Conservation (phyloP, 2,113 vertebrate genomes). For the Takifugu bimaculatus region DNA sequence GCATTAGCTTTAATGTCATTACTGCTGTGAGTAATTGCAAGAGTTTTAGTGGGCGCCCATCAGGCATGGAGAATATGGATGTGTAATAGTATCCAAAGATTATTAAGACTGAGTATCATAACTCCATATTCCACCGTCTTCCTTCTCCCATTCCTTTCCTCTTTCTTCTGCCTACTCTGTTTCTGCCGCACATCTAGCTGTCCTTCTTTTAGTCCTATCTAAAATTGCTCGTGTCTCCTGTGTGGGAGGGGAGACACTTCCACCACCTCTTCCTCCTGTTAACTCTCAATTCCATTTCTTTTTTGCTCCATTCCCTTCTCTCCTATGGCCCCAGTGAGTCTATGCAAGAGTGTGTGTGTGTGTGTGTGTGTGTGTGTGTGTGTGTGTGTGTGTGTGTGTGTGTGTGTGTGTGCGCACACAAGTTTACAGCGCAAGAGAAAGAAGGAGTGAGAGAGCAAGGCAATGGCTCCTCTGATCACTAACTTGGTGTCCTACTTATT, state of each 20-base stretch:
- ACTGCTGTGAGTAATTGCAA: conserved; percentile 35
- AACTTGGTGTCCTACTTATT: conserved; percentile 63
- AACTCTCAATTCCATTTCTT: conserved; percentile 25
- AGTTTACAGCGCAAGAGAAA: not conserved
- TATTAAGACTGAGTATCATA: conserved; percentile 47
- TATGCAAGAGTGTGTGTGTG: conserved; percentile 25
- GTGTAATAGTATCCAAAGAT: conserved; percentile 45
- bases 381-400: conserved; percentile 1
- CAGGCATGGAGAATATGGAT: conserved; percentile 33
- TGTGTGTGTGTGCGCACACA: conserved; percentile 1
- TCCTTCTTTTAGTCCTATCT: conserved; percentile 27
- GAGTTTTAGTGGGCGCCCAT: conserved; percentile 31
- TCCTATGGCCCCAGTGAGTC: conserved; percentile 30
- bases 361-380: conserved; percentile 9
- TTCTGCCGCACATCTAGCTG: not conserved
- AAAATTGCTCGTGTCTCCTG: conserved; percentile 46
- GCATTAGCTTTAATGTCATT: conserved; percentile 44
- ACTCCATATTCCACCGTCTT: conserved; percentile 21
- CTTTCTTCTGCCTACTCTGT: conserved; percentile 1
- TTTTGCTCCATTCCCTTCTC: conserved; percentile 12
- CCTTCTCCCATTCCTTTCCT: not conserved
- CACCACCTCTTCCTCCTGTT: conserved; percentile 12
- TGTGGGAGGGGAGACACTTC: conserved; percentile 44
- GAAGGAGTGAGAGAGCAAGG: conserved; percentile 10
- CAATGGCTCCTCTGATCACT: conserved; percentile 50